Evolutionary conservation across 2,113 vertebrate species (phyloP), one percentile per base, ranked within the genome.

Genomic region (Dromas ardeola): DNA sequence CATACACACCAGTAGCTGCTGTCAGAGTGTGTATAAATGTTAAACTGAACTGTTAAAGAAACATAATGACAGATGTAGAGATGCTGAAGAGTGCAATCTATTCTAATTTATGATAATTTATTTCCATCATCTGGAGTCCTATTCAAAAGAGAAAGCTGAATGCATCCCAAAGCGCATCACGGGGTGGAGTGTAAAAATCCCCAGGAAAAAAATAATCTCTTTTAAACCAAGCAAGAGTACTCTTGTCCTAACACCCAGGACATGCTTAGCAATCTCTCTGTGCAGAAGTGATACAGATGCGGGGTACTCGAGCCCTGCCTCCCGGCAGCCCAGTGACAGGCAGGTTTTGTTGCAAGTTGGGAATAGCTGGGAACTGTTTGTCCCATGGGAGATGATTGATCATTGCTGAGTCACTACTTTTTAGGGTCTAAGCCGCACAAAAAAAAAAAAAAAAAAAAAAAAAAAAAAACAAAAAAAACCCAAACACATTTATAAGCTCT

Each of bases 21-120:
- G 97, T 96, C 96, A 97, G 94, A 96, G 94, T 95, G 96, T 97
- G 96, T 97, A 97, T 96, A 97, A 97, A 97, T 97, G 97, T 97
- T 97, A 97, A 97, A 97, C 94, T 78, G 97, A 97, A 94, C 97
- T 97, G 97, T 97, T 97, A 97, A 95, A 97, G 97, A 96, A 97
- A 97, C 97, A 96, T 97, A 97, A 97, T 94, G 96, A 97, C 97
- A 97, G 97, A 97, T 97, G 97, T 94, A 97, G 96, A 96, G 97
- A 97, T 97, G 96, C 96, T 97, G 97, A 97, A 96, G 97, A 97
- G 95, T 97, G 97, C 95, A 97, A 97, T 97, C 95, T 97, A 95
- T 97, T 97, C 96, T 97, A 97, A 97, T 97, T 97, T 97, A 97
- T 97, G 97, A 93, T 97, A 97, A 97, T 97, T 97, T 97, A 96